These are phyloP conservation scores for Eptatretus atami DNA, from an alignment of 2,797 vertebrate genomes.

Conservation along the genomic window DNA sequence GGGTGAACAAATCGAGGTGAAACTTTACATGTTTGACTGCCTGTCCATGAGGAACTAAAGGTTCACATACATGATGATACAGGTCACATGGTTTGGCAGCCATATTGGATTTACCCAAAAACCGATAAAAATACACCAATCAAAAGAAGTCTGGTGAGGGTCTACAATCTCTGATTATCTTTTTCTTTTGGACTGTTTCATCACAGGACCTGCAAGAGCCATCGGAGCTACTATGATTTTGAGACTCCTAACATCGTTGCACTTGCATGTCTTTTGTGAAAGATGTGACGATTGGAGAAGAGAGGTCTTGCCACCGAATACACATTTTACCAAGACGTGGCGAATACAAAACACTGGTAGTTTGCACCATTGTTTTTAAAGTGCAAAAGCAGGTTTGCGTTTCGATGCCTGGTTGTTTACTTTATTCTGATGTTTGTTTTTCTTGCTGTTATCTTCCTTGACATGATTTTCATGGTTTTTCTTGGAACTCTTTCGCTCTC, in stretches of 20 bases:
- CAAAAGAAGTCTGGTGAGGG: too few relatives aligned
- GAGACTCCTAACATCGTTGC: slow-evolving; percentile 85
- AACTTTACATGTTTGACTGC: too few relatives aligned
- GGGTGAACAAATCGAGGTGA: too few relatives aligned
- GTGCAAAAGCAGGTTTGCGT: too few relatives aligned
- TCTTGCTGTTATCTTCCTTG: too few relatives aligned
- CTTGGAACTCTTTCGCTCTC: background rate
- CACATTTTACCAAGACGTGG: slow-evolving; percentile 93
- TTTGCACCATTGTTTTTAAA: background rate
- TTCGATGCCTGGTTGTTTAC: too few relatives aligned
- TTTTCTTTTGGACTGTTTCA: background rate
- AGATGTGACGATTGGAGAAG: slow-evolving; percentile 95
- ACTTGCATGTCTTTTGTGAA: slow-evolving; percentile 91
- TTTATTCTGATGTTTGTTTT: too few relatives aligned
- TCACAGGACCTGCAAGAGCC: slow-evolving; percentile 70
- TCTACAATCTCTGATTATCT: background rate
- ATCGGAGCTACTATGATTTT: slow-evolving; percentile 94
- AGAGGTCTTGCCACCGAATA: slow-evolving; percentile 88
- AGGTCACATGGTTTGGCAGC: background rate
- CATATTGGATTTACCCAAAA: background rate
- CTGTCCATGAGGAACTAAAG: background rate
- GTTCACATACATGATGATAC: background rate
- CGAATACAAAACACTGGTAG: slow-evolving; percentile 95
- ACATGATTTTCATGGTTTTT: too few relatives aligned
- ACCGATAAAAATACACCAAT: too few relatives aligned